A percentile compares a stretch with the other conserved stretches of the same genome.
phyloP scores from a whole-genome alignment of 2,113 vertebrate genomes.

The Panthera tigris region DNA sequence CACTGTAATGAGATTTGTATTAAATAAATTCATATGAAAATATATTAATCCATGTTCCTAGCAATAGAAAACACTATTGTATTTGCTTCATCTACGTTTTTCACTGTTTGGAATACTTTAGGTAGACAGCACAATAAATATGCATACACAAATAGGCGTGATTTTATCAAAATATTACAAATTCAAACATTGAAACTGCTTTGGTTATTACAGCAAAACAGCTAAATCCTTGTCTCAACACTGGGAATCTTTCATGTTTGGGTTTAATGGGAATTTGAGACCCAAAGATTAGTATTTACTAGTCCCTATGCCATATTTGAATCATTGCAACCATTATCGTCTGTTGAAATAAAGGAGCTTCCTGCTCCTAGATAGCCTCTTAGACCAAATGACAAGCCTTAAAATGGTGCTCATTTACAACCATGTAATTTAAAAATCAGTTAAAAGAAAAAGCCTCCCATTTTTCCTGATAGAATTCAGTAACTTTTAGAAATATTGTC shows the following conservation, averaged over 20 bases:
- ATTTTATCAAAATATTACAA: constrained; percentile 44
- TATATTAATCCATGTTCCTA: neutral
- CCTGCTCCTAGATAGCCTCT: neutral
- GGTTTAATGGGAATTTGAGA: constrained; percentile 2
- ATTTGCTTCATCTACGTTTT: constrained; percentile 15
- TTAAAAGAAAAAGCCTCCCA: neutral
- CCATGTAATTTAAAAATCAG: constrained; percentile 20
- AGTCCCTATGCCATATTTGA: neutral
- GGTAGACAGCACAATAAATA: constrained; percentile 30
- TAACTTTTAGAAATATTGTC: neutral
- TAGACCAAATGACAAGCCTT: neutral
- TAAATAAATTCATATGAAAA: constrained; percentile 4
- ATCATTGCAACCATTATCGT: neutral
- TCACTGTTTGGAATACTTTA: neutral
- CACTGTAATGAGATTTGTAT: neutral
- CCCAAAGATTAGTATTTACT: neutral
- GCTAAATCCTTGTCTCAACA: constrained; percentile 28
- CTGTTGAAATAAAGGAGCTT: neutral
- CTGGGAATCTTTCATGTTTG: constrained; percentile 24
- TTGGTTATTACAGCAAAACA: constrained; percentile 6
- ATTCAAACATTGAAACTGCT: neutral
- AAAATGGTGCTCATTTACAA: constrained; percentile 24
- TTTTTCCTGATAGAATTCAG: neutral
- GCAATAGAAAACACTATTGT: neutral
- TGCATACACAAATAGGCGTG: neutral